Evolutionary conservation across 2,797 vertebrate genomes (phyloP).

Genomic region (Chanos chanos): DNA sequence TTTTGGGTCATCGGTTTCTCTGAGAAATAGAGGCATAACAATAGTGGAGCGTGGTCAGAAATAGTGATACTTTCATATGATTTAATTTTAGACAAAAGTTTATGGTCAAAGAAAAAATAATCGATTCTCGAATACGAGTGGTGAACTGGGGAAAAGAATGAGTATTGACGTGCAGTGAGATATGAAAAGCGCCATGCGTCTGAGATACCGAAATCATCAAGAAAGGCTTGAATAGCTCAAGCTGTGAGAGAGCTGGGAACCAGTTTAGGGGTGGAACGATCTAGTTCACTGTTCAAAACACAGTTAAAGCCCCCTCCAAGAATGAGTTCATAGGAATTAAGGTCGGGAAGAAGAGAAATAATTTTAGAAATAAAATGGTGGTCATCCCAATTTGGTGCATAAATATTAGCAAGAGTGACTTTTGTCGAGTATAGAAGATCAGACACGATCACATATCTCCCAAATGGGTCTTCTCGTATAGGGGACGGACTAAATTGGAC

Average conservation of each 20-base stretch:
- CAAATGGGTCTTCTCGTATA: too few relatives aligned
- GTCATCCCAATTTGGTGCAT: background rate
- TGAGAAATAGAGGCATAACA: background rate
- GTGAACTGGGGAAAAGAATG: background rate
- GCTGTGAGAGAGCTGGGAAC: too few relatives aligned
- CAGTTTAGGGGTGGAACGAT: background rate
- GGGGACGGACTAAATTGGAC: too few relatives aligned
- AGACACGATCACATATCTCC: background rate
- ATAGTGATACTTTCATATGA: background rate
- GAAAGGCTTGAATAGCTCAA: too few relatives aligned
- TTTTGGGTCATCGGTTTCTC: background rate
- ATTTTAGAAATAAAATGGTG: background rate
- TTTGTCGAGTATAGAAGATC: background rate
- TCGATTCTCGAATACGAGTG: background rate
- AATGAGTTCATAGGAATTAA: background rate
- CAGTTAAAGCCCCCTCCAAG: too few relatives aligned
- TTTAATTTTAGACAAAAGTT: background rate
- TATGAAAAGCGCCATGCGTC: too few relatives aligned
- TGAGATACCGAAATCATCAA: too few relatives aligned
- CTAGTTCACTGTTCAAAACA: background rate
- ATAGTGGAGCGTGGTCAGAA: background rate
- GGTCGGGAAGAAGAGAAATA: background rate
- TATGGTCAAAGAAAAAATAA: background rate
- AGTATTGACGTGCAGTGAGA: too few relatives aligned
- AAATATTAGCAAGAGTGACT: background rate